These are phyloP conservation scores for Harlomillsia oculata DNA, from an alignment of 1,140 invertebrate genomes.

Conservation along the genomic window DNA sequence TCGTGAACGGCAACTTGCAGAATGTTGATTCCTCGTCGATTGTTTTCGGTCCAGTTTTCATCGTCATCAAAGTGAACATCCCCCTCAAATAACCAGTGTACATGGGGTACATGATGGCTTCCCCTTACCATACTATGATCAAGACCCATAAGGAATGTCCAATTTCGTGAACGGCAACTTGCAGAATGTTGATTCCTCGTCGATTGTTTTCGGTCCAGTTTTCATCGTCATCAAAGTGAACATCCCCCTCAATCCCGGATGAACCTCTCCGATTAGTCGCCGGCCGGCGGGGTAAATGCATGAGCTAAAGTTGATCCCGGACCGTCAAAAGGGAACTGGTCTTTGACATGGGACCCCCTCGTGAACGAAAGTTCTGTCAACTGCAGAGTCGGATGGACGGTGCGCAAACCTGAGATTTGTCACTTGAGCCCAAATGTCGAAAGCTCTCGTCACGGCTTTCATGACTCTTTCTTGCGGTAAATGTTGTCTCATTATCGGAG, in stretches of 20 bases:
- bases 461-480: no score
- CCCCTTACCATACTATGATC: slow-evolving; percentile 74
- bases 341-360: no score
- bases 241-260: slow-evolving; percentile 72
- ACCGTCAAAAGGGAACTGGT: slow-evolving; percentile 64
- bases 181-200: slow-evolving; percentile 55
- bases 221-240: slow-evolving; percentile 81
- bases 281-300: slow-evolving; percentile 10
- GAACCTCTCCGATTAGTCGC: background rate
- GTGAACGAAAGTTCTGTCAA: no score
- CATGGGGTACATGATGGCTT: slow-evolving; percentile 85
- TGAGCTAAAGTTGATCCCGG: slow-evolving; percentile 36
- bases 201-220: slow-evolving; percentile 4
- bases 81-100: slow-evolving; percentile 40
- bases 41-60: slow-evolving; percentile 39
- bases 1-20: slow-evolving; percentile 75
- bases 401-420: no score
- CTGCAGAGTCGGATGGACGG: no score
- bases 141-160: slow-evolving; percentile 83
- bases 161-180: slow-evolving; percentile 74
- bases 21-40: slow-evolving; percentile 46
- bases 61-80: slow-evolving; percentile 88
- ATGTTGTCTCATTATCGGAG: no score
- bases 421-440: no score
- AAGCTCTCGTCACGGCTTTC: no score